A percentile compares a stretch with the other conserved stretches of the same genome.
Evolutionary conservation across 1,140 invertebrate species (phyloP).

Genomic region (Harpegnathos saltator): DNA sequence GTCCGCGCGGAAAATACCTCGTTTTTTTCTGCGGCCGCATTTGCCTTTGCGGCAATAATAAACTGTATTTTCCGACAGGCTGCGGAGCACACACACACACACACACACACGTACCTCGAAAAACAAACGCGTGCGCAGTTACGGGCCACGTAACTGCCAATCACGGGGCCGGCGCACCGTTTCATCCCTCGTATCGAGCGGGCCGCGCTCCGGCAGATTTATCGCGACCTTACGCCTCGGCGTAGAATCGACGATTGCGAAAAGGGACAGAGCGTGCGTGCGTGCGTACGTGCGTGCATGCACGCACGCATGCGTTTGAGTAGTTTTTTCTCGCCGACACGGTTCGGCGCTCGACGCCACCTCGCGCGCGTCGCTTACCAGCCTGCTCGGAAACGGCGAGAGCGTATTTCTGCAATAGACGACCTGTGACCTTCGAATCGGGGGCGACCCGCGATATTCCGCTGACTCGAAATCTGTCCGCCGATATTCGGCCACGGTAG

Average conservation of each 20-base stretch:
- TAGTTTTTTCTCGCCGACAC: slow-evolving; percentile 3
- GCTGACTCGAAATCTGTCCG: not conserved
- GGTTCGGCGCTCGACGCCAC: not conserved
- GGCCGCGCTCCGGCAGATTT: slow-evolving; percentile 15
- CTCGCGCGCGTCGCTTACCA: not conserved
- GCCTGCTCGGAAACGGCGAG: not conserved
- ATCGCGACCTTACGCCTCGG: not conserved
- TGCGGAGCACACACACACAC: too few relatives aligned
- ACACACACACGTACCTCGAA: slow-evolving; percentile 6
- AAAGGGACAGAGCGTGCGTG: not conserved
- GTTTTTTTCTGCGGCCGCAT: slow-evolving; percentile 39
- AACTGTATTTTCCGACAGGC: slow-evolving; percentile 44
- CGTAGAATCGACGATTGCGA: slow-evolving; percentile 20
- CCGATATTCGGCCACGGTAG: not conserved
- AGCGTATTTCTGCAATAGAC: not conserved
- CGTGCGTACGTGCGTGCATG: too few relatives aligned
- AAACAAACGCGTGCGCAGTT: slow-evolving; percentile 10
- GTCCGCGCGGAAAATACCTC: not conserved
- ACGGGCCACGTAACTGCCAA: slow-evolving; percentile 20
- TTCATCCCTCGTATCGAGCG: slow-evolving; percentile 1
- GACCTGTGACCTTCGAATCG: not conserved
- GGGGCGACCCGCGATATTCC: slow-evolving; percentile 2
- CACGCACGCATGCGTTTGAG: not conserved
- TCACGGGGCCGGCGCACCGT: not conserved
- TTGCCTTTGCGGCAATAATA: slow-evolving; percentile 49